phyloP scores from a whole-genome alignment of 2,888 invertebrate genomes.

The Ophion slaviceki region DNA sequence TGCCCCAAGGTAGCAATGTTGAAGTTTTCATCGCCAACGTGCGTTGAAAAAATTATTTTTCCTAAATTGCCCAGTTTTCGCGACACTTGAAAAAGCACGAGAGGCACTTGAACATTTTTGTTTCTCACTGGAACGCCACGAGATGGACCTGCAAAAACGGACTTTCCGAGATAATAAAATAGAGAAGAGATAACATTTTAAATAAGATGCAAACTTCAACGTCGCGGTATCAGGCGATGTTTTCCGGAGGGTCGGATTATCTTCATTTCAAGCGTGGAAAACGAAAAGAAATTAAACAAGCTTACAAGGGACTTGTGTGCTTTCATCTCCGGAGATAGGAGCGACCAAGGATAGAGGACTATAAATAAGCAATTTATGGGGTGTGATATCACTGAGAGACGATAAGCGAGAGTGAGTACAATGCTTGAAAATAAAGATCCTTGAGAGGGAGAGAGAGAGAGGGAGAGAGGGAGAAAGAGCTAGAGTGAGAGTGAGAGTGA shows the following conservation, averaged over 20 bases:
- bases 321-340: constrained; percentile 54
- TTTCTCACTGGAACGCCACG: no score
- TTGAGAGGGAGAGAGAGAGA: constrained; percentile 26
- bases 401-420: constrained; percentile 53
- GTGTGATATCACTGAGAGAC: constrained; percentile 31
- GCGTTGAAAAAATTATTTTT: no score
- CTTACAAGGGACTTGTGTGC: constrained; percentile 11
- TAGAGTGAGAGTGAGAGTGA: constrained; percentile 21
- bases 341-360: constrained; percentile 49
- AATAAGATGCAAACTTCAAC: no score
- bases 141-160: no score
- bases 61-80: no score
- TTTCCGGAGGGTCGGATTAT: background rate
- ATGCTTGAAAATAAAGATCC: constrained; percentile 33
- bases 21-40: background rate
- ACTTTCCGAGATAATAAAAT: no score
- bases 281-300: background rate
- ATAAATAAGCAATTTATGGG: constrained; percentile 40
- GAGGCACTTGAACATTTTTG: no score
- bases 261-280: constrained; percentile 4
- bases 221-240: no score
- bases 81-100: no score
- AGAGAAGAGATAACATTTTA: no score
- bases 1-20: no score
- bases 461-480: background rate